Percentiles rank a stretch among this genome's conserved stretches.
phyloP scores from a whole-genome alignment of 2,888 invertebrate genomes.

The Cerastoderma edule region DNA sequence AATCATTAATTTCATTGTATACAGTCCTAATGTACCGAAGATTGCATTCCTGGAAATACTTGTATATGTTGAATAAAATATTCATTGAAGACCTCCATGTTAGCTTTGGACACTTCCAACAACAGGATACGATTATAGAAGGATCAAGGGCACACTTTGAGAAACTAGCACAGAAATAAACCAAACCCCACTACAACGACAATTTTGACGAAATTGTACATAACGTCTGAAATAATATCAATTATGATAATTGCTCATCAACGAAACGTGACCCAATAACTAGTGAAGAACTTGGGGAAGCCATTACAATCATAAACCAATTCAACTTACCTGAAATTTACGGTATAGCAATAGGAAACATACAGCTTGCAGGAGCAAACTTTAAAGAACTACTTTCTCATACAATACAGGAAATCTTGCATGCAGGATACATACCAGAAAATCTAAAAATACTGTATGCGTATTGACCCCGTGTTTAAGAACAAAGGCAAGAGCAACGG shows the following conservation, averaged over 20 bases:
- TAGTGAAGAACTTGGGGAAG: constrained; percentile 14
- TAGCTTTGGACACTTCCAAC: too few species aligned
- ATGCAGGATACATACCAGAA: background rate
- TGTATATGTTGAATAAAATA: too few species aligned
- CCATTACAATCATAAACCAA: constrained; percentile 25
- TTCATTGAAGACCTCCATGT: too few species aligned
- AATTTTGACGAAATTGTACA: too few species aligned
- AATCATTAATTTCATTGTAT: too few species aligned
- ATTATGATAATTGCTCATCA: background rate
- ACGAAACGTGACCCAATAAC: background rate
- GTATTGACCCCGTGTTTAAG: background rate
- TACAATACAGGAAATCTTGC: background rate
- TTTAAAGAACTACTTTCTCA: background rate
- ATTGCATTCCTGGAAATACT: too few species aligned
- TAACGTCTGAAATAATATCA: too few species aligned
- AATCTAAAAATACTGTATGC: background rate
- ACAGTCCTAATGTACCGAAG: too few species aligned
- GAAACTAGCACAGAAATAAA: too few species aligned
- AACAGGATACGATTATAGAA: too few species aligned
- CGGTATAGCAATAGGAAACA: constrained; percentile 11
- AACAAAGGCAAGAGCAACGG: constrained; percentile 8
- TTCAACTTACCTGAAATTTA: constrained; percentile 32
- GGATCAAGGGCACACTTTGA: too few species aligned
- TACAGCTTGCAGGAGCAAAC: background rate
- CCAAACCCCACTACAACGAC: too few species aligned